These are phyloP conservation scores for Cheilosia scutellata DNA, from an alignment of 2,888 invertebrate species.

Conservation along the genomic window DNA sequence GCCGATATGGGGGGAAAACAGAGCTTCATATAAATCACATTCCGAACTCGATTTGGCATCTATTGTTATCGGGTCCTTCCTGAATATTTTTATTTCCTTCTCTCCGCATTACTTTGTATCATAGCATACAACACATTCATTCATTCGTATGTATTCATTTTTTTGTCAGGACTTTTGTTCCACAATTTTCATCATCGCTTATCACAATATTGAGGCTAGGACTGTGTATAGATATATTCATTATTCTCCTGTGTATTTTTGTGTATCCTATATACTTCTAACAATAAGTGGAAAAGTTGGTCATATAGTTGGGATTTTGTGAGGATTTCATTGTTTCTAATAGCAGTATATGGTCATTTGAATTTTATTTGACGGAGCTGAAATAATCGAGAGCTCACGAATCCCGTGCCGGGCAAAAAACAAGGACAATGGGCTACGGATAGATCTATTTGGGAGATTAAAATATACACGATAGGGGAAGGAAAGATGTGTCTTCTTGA, in stretches of 20 bases:
- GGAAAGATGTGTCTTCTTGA: too few relatives aligned
- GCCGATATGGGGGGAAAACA: neutral
- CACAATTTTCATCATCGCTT: constrained; percentile 21
- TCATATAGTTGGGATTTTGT: neutral
- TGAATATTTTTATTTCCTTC: constrained; percentile 11
- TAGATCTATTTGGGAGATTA: too few relatives aligned
- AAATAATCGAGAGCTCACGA: too few relatives aligned
- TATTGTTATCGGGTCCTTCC: constrained; percentile 57
- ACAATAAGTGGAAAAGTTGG: constrained; percentile 15
- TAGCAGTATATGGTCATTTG: neutral
- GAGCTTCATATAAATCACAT: constrained; percentile 62
- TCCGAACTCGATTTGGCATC: constrained; percentile 44
- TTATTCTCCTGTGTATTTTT: constrained; percentile 1
- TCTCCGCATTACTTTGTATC: constrained; percentile 27
- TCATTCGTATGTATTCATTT: neutral
- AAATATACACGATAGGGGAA: too few relatives aligned
- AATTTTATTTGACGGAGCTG: neutral
- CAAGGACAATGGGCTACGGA: too few relatives aligned
- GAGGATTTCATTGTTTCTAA: neutral
- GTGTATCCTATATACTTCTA: neutral
- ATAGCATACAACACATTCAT: constrained; percentile 9
- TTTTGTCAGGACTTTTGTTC: constrained; percentile 11
- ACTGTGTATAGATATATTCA: neutral
- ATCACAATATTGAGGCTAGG: neutral
- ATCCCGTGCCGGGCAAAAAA: too few relatives aligned